phyloP scores from a whole-genome alignment of 2,888 invertebrate genomes.

The Dryococelus australis region DNA sequence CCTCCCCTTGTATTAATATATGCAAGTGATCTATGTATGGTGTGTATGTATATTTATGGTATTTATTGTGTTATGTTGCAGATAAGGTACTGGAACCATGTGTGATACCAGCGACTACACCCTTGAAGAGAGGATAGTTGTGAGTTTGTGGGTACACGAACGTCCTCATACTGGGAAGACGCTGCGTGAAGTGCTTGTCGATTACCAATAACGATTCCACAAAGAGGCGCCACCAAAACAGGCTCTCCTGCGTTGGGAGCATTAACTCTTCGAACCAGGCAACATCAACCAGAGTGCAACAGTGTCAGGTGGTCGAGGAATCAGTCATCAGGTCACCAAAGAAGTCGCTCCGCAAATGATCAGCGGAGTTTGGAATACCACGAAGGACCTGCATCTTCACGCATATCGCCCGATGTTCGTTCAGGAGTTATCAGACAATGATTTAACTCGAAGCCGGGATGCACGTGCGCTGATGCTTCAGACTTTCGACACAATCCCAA shows the following conservation, averaged over 20 bases:
- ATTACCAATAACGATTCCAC: neutral
- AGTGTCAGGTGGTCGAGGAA: neutral
- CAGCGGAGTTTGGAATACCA: constrained; percentile 20
- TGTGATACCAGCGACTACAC: neutral
- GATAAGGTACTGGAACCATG: neutral
- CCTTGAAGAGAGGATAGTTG: neutral
- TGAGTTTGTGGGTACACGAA: neutral
- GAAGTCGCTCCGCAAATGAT: neutral
- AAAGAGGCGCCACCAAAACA: neutral
- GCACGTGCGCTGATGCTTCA: neutral
- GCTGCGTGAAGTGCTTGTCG: too few relatives aligned
- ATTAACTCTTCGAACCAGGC: too few relatives aligned
- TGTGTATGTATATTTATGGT: too few relatives aligned
- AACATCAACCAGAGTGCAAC: neutral
- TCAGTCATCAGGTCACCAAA: constrained; percentile 12
- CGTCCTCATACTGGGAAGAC: neutral
- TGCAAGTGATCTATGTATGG: too few relatives aligned
- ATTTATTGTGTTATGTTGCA: too few relatives aligned
- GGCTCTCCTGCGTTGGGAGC: too few relatives aligned
- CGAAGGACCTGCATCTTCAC: neutral
- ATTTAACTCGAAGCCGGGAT: constrained; percentile 17
- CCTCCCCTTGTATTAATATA: too few relatives aligned
- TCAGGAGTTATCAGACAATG: constrained; percentile 12
- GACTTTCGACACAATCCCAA: neutral
- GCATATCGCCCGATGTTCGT: neutral